Base-by-base conservation (phyloP, 2,797 vertebrate species). In the Hephaestus fuliginosus region DNA sequence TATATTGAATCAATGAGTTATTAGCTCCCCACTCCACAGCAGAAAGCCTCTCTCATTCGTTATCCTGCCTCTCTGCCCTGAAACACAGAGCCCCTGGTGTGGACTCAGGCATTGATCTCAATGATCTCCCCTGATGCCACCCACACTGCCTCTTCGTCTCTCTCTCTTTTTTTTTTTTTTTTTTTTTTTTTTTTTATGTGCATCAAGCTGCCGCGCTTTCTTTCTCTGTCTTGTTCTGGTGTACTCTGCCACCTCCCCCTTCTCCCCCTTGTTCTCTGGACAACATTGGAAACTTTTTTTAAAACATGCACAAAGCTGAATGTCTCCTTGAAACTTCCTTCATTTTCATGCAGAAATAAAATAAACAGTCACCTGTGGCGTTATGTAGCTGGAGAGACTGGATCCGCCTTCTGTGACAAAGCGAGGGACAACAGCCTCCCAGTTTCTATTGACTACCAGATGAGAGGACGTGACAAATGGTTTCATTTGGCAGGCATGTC, bases 41-140 rank as follows among this genome's bases (percentile, higher is more conserved):
- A 60, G 43, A 69, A 65, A 73, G 28, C 44, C 28, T 56, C 51
- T 61, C 20, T 39, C 46, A 61, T 53, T 70, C 10, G n/a, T 57
- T 51, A n/a, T 15, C n/a, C 49, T 64, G 22, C 36, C 49, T 81
- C 39, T 62, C 58, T 64, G 69, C n/a, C 39, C 73, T 74, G 49
- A 64, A 69, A 75, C 73, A 73, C 66, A 72, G 60, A 81, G 61
- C 51, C 72, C 56, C 77, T 80, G 75, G 76, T 84, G 71, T 80
- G 77, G 76, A 78, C 70, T 80, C 57, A 14, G 57, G 53, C 74
- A 84, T 86, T 84, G 84, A 87, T 84, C 74, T 86, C 49, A 65
- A 36, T 68, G 61, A 83, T 78, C 73, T 64, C 78, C 74, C 66
- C 55, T 3, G 25, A 75, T 73, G 62, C 64, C 76, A 67, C 80